phyloP scores from a whole-genome alignment of 2,888 invertebrate species.

The Seladonia tumulorum region DNA sequence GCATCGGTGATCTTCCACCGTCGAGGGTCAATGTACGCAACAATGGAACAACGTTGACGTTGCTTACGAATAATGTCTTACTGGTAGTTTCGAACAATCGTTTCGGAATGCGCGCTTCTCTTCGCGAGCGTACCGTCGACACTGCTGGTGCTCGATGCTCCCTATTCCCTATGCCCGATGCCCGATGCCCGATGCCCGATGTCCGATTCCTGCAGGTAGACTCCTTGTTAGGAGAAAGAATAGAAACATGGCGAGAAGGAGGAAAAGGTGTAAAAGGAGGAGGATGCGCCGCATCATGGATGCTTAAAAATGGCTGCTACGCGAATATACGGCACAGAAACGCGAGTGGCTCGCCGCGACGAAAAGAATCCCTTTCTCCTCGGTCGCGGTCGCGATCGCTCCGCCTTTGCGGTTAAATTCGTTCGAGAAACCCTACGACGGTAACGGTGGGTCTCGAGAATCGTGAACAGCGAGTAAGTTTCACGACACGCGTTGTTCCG shows the following conservation, averaged over 20 bases:
- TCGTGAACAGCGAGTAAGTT: neutral
- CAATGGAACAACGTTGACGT: conserved; percentile 47
- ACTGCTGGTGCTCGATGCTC: too few relatives aligned
- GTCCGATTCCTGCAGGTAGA: neutral
- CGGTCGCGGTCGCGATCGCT: conserved; percentile 62
- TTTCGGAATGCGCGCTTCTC: neutral
- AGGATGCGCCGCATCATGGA: conserved; percentile 57
- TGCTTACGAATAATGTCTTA: neutral
- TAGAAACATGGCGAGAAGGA: neutral
- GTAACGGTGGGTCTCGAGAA: neutral
- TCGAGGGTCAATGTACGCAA: conserved; percentile 65
- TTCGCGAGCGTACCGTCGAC: too few relatives aligned
- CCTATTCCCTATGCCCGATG: too few relatives aligned
- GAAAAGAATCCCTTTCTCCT: conserved; percentile 69
- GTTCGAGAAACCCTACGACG: conserved; percentile 3
- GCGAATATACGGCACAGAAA: conserved; percentile 43
- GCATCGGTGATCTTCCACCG: conserved; percentile 49
- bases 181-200: too few relatives aligned
- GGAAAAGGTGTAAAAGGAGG: conserved; percentile 18
- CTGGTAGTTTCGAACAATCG: neutral
- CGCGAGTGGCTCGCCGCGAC: conserved; percentile 70
- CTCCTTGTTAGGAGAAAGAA: neutral
- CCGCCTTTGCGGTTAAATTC: conserved; percentile 78
- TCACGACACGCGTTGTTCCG: neutral
- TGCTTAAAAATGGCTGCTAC: conserved; percentile 78